phyloP scores from a whole-genome alignment of 2,888 invertebrate genomes.

The Trachelus troglodyta region DNA sequence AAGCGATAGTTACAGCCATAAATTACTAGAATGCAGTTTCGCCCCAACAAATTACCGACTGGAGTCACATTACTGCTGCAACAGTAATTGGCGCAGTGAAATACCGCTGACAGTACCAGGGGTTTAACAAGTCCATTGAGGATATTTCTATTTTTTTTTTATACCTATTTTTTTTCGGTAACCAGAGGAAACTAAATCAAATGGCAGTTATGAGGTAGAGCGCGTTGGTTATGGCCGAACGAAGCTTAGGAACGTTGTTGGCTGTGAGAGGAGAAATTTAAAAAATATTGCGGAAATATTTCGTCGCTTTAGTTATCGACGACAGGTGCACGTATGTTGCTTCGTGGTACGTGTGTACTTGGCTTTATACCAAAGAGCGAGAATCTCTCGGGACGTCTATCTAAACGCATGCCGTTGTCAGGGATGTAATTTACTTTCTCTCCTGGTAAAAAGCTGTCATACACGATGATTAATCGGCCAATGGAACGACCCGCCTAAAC shows the following conservation, averaged over 20 bases:
- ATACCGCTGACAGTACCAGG: conserved; percentile 28
- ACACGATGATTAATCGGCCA: conserved; percentile 4
- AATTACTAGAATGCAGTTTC: conserved; percentile 32
- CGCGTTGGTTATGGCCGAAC: conserved; percentile 8
- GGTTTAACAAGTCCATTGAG: conserved; percentile 33
- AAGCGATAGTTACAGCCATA: conserved; percentile 22
- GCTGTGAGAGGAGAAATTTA: conserved; percentile 6
- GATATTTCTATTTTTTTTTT: background rate
- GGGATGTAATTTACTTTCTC: conserved; percentile 52
- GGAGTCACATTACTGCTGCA: conserved; percentile 30
- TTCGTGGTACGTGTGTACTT: background rate
- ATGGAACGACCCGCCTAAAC: conserved; percentile 7
- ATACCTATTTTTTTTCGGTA: background rate
- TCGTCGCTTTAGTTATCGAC: background rate
- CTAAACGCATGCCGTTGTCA: conserved; percentile 35
- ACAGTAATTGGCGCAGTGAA: conserved; percentile 37
- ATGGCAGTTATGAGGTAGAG: background rate
- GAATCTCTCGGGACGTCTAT: conserved; percentile 41
- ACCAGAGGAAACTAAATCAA: background rate
- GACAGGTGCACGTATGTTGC: conserved; percentile 30
- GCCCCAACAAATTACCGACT: conserved; percentile 36
- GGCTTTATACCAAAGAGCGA: conserved; percentile 26
- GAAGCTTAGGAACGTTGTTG: conserved; percentile 19
- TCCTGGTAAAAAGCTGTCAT: conserved; percentile 32
- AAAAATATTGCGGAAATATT: background rate